Evolutionary conservation across 2,113 vertebrate species (phyloP).

Genomic region (Odocoileus virginianus): DNA sequence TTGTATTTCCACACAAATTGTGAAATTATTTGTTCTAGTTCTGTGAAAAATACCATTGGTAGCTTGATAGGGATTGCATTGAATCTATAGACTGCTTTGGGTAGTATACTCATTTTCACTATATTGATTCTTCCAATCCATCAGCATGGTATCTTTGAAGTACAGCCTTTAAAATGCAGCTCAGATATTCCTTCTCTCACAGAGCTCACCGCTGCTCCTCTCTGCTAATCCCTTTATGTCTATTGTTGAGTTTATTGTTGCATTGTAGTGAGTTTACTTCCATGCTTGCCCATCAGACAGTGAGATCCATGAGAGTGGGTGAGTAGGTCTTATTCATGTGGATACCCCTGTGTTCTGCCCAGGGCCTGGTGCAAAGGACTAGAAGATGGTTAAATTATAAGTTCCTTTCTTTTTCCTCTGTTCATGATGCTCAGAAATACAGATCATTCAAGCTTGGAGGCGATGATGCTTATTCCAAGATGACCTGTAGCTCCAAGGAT

Average conservation of each 20-base stretch:
- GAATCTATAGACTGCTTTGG: no score
- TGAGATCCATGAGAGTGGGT: background rate
- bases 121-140: no score
- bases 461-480: background rate
- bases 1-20: no score
- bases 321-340: background rate
- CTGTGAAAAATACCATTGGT: no score
- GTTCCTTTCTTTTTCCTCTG: conserved; percentile 1
- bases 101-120: no score
- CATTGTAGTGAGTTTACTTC: background rate
- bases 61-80: no score
- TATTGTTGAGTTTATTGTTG: background rate
- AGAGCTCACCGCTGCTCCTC: background rate
- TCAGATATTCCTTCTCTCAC: background rate
- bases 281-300: background rate
- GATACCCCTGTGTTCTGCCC: background rate
- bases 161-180: background rate
- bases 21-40: no score
- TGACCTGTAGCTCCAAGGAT: background rate
- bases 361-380: background rate
- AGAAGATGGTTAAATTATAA: background rate
- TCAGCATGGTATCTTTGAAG: background rate
- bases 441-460: background rate
- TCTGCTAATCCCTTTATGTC: background rate
- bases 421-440: background rate